These are phyloP conservation scores for Apodemia mormo DNA, from an alignment of 2,888 invertebrate genomes.

Conservation along the genomic window DNA sequence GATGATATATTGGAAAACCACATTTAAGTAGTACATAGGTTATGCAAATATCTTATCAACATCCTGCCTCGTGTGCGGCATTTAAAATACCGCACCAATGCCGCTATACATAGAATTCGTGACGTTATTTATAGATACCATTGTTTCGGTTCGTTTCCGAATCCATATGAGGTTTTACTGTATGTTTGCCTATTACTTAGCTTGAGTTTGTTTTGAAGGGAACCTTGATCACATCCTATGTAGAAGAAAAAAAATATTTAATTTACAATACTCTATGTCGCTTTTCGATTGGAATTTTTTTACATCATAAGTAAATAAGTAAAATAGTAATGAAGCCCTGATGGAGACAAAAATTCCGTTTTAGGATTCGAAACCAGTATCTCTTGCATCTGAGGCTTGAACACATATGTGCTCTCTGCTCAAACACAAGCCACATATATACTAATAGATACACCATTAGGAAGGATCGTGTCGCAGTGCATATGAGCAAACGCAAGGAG, in stretches of 20 bases:
- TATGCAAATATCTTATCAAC: conserved; percentile 72
- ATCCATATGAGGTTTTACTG: conserved; percentile 3
- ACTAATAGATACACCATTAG: too few relatives aligned
- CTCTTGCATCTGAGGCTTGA: too few relatives aligned
- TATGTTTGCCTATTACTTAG: conserved; percentile 7
- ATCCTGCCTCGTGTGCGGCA: conserved; percentile 66
- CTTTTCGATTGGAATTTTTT: too few relatives aligned
- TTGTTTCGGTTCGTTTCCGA: conserved; percentile 39
- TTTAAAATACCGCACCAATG: conserved; percentile 51
- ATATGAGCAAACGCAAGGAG: too few relatives aligned
- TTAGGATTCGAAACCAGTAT: too few relatives aligned
- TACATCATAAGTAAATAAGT: too few relatives aligned
- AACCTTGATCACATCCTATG: neutral
- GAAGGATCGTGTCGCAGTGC: too few relatives aligned
- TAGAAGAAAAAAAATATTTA: neutral
- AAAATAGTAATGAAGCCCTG: too few relatives aligned
- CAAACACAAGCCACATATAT: too few relatives aligned
- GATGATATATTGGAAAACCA: conserved; percentile 11
- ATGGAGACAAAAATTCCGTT: too few relatives aligned
- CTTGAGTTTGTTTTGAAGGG: neutral
- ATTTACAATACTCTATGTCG: too few relatives aligned
- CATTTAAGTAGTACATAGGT: conserved; percentile 29
- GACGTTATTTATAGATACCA: conserved; percentile 48
- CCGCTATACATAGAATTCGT: conserved; percentile 46
- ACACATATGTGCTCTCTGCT: too few relatives aligned